Evolutionary conservation across 1,140 invertebrate genomes (phyloP).

Genomic region (Leptinotarsa defecta): DNA sequence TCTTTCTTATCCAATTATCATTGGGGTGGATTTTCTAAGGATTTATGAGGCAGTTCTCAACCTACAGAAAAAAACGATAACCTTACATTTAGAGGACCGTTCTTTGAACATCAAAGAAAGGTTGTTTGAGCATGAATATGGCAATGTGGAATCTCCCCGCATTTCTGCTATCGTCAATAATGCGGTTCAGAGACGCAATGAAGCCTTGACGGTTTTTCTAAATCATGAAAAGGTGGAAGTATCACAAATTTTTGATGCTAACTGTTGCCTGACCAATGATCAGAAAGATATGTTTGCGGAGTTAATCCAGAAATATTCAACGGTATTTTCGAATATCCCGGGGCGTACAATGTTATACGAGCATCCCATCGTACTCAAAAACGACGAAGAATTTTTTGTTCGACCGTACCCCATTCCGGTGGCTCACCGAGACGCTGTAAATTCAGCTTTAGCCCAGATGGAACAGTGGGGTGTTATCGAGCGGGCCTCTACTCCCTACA

Average conservation of each 20-base stretch:
- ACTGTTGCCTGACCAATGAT: not conserved
- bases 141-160: not conserved
- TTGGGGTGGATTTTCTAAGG: not conserved
- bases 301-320: not conserved
- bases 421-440: not conserved
- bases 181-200: not conserved
- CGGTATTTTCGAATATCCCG: not conserved
- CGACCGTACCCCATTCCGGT: slow-evolving; percentile 6
- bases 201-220: no score
- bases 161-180: not conserved
- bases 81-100: not conserved
- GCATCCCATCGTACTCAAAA: not conserved
- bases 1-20: not conserved
- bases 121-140: not conserved
- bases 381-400: not conserved
- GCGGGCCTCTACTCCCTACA: not conserved
- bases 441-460: not conserved
- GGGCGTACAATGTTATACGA: not conserved
- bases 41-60: not conserved
- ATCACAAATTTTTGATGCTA: no score
- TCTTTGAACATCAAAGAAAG: not conserved
- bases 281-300: not conserved
- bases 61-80: not conserved
- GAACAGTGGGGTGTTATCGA: slow-evolving; percentile 16
- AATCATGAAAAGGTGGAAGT: no score